Conservation (phyloP, 1,140 invertebrate genomes). For the Micrasema minimum region DNA sequence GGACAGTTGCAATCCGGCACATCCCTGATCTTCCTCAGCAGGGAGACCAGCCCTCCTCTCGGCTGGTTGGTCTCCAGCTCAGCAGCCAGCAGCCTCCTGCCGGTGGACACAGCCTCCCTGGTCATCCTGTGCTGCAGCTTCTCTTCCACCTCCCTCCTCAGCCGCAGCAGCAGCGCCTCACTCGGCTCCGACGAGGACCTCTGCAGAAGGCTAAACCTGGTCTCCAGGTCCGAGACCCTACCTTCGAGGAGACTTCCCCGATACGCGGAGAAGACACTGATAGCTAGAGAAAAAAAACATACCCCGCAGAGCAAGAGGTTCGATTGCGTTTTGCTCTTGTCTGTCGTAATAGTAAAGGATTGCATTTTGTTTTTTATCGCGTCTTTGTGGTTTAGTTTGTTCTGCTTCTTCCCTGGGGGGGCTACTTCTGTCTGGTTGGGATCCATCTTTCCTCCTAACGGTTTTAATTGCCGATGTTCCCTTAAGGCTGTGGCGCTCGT, state of each 20-base stretch:
- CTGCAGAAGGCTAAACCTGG: constrained; percentile 43
- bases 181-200: constrained; percentile 43
- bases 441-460: constrained; percentile 32
- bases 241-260: constrained; percentile 46
- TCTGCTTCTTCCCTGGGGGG: constrained; percentile 13
- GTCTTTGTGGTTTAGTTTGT: constrained; percentile 31
- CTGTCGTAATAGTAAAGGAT: constrained; percentile 8
- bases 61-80: constrained; percentile 43
- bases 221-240: constrained; percentile 43
- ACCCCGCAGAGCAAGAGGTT: constrained; percentile 45
- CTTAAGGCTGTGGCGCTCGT: constrained; percentile 9
- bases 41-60: constrained; percentile 17
- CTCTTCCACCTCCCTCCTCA: constrained; percentile 46
- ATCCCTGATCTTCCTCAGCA: constrained; percentile 50
- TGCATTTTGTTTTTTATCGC: constrained; percentile 38
- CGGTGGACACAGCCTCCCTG: constrained; percentile 48
- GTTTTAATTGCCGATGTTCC: constrained; percentile 37
- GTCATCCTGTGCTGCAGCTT: constrained; percentile 48
- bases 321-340: constrained; percentile 35
- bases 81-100: constrained; percentile 43
- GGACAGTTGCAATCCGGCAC: constrained; percentile 50
- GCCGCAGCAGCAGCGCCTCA: constrained; percentile 45
- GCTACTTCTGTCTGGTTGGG: neutral
- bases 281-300: constrained; percentile 47
- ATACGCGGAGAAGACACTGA: constrained; percentile 47